Conservation (phyloP, 2,888 invertebrate genomes). For the Cremastinae sp. region DNA sequence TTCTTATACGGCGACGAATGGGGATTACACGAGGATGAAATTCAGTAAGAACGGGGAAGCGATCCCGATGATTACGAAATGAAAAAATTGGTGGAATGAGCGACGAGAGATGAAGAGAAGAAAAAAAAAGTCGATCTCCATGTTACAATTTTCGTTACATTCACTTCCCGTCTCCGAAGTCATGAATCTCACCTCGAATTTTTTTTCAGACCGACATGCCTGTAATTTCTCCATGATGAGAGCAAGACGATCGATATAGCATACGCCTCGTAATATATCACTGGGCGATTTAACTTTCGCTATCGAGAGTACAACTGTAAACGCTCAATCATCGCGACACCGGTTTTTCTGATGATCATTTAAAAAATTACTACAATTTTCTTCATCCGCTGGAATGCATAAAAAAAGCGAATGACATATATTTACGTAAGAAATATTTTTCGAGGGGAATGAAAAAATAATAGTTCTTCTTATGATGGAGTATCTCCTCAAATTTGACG, state of each 20-base stretch:
- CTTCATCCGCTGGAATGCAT: neutral
- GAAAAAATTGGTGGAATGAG: no score
- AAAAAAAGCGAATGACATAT: no score
- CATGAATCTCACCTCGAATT: neutral
- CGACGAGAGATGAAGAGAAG: neutral
- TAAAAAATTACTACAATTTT: neutral
- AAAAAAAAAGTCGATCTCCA: constrained; percentile 26
- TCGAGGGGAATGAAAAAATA: no score
- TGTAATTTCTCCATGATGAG: constrained; percentile 45
- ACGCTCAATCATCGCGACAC: neutral
- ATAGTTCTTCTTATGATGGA: no score
- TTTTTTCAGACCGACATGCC: neutral
- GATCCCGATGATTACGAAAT: constrained; percentile 19
- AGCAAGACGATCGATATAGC: constrained; percentile 17
- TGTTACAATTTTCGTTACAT: constrained; percentile 41
- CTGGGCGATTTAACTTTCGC: constrained; percentile 46
- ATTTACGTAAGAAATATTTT: no score
- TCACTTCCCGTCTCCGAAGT: constrained; percentile 39
- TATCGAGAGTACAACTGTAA: neutral
- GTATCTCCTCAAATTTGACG: no score
- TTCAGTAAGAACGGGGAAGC: neutral
- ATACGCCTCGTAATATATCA: neutral
- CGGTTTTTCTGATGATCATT: neutral
- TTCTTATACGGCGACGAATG: neutral
- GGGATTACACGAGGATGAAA: neutral